phyloP scores from a whole-genome alignment of 2,113 vertebrate genomes.

The Phoenicopterus ruber region DNA sequence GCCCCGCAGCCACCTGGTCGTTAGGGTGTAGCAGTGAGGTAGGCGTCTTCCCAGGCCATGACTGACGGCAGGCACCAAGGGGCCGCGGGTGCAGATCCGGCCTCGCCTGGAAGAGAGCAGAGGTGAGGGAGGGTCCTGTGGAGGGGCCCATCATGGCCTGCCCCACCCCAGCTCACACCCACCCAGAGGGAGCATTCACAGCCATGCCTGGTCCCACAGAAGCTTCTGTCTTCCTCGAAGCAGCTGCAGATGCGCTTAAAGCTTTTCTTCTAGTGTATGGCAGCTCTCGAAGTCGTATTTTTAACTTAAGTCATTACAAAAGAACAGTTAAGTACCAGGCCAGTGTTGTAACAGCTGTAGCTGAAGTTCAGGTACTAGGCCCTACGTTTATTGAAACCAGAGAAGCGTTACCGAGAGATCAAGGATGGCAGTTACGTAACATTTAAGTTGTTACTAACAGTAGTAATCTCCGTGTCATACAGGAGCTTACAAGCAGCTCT shows the following conservation, averaged over 20 bases:
- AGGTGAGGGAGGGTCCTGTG: too few relatives aligned
- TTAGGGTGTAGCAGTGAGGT: slow-evolving; percentile 4
- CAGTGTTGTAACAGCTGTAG: fast-evolving
- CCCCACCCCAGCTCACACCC: too few relatives aligned
- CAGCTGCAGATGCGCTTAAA: neutral
- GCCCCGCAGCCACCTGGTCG: neutral
- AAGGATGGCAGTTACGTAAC: too few relatives aligned
- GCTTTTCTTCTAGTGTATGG: neutral
- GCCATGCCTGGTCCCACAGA: too few relatives aligned
- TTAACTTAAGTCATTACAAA: neutral
- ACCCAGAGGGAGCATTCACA: fast-evolving
- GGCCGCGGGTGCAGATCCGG: too few relatives aligned
- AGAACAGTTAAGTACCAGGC: fast-evolving
- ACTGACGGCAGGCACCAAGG: too few relatives aligned
- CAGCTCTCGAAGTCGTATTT: neutral
- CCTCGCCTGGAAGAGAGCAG: neutral
- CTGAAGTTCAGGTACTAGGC: fast-evolving
- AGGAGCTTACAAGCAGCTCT: neutral
- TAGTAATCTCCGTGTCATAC: fast-evolving
- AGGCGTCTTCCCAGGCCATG: neutral
- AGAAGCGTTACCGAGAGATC: fast-evolving
- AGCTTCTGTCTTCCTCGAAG: too few relatives aligned
- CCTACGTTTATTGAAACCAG: neutral
- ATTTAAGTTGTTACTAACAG: fast-evolving
- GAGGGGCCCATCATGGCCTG: too few relatives aligned